Base-by-base conservation (phyloP, 2,797 vertebrate species). In the Mus spretus region DNA sequence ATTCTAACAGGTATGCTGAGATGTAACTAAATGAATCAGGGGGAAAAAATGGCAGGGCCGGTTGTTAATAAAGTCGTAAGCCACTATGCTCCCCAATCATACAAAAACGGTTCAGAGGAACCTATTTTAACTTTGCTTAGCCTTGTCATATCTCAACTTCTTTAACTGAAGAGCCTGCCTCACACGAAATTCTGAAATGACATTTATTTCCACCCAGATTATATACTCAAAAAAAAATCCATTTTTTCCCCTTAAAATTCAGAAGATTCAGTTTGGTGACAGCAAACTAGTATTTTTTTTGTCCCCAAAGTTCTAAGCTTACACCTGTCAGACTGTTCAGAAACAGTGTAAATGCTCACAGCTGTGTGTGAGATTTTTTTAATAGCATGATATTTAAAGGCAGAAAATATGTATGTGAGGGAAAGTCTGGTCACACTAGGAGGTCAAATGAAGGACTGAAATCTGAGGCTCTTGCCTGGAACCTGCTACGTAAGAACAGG, bases 21-120 rank as follows among this genome's bases (percentile, higher is more conserved):
- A 17, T 0, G 34, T 0, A 77, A 53, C 50, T 53, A 61, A 67
- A 67, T 6, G 31, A 31, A 8, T 20, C 5, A 47, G 47, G 47
- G 7, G 47, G 9, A 47, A 47, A 4, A 19, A 10, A 8, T 3
- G 2, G 6, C n/a, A 72, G 4, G 2, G 61, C 9, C 2, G 0
- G 24, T 11, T 9, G 15, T 24, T 40, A 75, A 40, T 44, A 31
- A 13, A 40, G 50, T 15, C 6, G 0, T 57, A 20, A 74, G 50
- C 15, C 50, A 31, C 3, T 1, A 19, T 57, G 22, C 14, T 10
- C 88, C n/a, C 47, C 31, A 14, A 14, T 8, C 1, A 55, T 55
- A 15, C 6, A 11, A 57, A 80, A 22, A 65, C n/a, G 6, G 34
- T 11, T 31, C 28, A 26, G 88, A 91, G n/a, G 90, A 40, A 37